Base-by-base conservation (phyloP, 2,113 vertebrate species). In the Perognathus longimembris region DNA sequence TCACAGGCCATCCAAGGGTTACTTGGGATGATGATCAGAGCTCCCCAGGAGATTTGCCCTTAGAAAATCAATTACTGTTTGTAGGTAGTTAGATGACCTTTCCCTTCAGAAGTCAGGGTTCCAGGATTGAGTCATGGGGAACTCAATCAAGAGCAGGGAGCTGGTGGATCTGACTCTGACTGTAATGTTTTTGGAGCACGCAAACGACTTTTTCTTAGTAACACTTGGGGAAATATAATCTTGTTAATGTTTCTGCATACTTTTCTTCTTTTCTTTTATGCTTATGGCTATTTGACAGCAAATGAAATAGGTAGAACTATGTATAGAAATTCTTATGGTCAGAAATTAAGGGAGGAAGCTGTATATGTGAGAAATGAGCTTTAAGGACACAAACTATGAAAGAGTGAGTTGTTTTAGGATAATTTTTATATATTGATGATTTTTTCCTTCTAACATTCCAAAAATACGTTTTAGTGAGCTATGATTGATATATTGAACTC, bases 151-250 rank as follows among this genome's bases (percentile, higher is more conserved):
- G 79, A 92, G 40, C 22, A 36, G 34, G 73, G 54, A 73, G 45
- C 45, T 36, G 0, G 30, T 32, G 34, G 80, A 8, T 18, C 24
- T 89, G 40, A 61, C 67, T 70, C 50, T 63, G 28, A 75, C 38
- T 21, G 3, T 17, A 59, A 11, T 22, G 26, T 36, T 73, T 92
- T 59, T 79, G 38, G 57, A 79, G 67, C 83, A 28, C 30, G 61
- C 74, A n/a, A 67, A 36, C 78, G 59, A 81, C 70, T 80, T 80
- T 87, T 86, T 87, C 40, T 82, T 69, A 75, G 54, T 64, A 61
- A 73, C 1, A 30, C n/a, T 50, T 80, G 45, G 87, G 54, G 70
- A 88, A 76, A 89, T 32, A 57, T 0, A 10, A 88, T 64, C 66
- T 86, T 59, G 7, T 78, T 54, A 59, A 28, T 63, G 10, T 36